Base-by-base conservation (phyloP, 2,888 invertebrate species). In the Mythimna ferrago region DNA sequence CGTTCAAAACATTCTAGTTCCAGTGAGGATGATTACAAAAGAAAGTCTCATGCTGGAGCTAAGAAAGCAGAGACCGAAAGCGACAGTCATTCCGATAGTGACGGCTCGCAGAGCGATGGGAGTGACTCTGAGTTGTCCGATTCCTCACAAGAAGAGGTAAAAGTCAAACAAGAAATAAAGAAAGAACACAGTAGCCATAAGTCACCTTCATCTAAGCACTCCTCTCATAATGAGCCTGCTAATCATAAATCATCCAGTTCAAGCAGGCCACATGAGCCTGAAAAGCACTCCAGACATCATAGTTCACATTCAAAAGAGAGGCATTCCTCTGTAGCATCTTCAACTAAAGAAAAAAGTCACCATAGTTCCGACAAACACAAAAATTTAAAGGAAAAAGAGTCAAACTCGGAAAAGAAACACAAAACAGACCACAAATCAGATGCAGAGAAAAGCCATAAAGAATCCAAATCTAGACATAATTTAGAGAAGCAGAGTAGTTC, bases 91-190 rank as follows among this genome's bases (percentile, higher is more conserved):
- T 86, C 83, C 74, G 86, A 88, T 32, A 85, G 81, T 73, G 86
- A 86, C n/a, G 85, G 77, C 71, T 80, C 88, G 73, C 81, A 77
- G 65, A 86, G 82, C 74, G 76, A 86, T 38, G 86, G 76, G 16
- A 86, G 83, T 76, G 91, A 92, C 35, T 91, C 93, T 9, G 92
- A 92, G 10, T 82, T 86, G 58, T 93, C 94, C 6, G 91, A 93
- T 21, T 93, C 93, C 48, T 93, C 94, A 54, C 90, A 89, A 14
- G 94, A 94, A 85, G 90, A 93, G 35, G 86, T 83, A 44, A 91
- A 90, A 81, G 76, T 88, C 3, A 92, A 92, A 82, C 87, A 85
- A 72, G 91, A 92, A 89, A 86, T 92, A 44, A 94, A 92, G 85
- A 87, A 83, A 81, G 93, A 93, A 88, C 89, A 82, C 21, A 89